phyloP scores from a whole-genome alignment of 2,797 vertebrate genomes.

The Anomalospiza imberbis region DNA sequence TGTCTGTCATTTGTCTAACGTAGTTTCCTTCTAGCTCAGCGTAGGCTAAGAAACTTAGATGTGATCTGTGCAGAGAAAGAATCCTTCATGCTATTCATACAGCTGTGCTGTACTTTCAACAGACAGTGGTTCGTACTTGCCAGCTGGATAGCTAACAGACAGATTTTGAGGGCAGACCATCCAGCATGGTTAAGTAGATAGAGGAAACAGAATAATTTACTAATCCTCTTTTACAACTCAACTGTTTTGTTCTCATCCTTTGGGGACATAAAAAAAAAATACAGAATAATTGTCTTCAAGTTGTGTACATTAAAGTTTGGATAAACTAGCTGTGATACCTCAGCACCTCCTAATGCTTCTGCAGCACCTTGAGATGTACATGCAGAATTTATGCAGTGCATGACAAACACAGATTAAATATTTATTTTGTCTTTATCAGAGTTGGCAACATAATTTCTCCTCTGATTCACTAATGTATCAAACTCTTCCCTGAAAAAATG shows the following conservation, averaged over 20 bases:
- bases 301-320: not conserved
- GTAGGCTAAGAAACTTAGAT: not conserved
- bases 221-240: not conserved
- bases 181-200: not conserved
- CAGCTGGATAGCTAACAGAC: not conserved
- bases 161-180: constrained; percentile 30
- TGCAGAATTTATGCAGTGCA: not conserved
- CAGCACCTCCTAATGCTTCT: not conserved
- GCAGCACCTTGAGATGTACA: not conserved
- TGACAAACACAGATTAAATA: not conserved
- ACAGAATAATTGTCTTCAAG: not conserved
- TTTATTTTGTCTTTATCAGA: not conserved
- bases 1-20: not conserved
- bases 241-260: not conserved
- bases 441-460: not conserved
- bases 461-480: not conserved
- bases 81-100: not conserved
- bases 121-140: constrained; percentile 14
- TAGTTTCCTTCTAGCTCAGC: not conserved
- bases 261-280: not conserved
- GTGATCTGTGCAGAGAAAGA: not conserved
- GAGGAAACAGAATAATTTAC: not conserved
- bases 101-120: not conserved
- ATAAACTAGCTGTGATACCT: not conserved
- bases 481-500: not conserved